Conservation (phyloP, 2,113 vertebrate genomes). For the Neopipo cinnamomea region DNA sequence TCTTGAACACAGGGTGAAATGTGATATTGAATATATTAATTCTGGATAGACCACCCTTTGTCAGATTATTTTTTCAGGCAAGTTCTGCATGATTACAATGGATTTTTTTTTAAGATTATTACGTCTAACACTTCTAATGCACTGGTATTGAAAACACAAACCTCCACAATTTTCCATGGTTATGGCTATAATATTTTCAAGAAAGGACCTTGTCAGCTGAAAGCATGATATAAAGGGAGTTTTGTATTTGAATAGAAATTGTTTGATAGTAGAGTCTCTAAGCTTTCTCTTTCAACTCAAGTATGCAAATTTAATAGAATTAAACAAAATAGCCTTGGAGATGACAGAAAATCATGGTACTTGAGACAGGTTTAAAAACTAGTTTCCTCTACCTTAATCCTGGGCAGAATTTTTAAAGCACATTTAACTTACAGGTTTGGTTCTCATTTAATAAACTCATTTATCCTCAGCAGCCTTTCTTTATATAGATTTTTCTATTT, state of each 20-base stretch:
- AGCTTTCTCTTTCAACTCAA: neutral
- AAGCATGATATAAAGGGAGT: neutral
- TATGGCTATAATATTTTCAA: neutral
- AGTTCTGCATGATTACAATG: neutral
- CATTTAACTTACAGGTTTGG: neutral
- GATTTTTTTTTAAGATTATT: neutral
- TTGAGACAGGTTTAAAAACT: neutral
- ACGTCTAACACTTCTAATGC: neutral
- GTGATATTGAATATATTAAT: neutral
- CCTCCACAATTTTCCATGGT: neutral
- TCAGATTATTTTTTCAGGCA: neutral
- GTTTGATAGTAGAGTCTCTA: neutral
- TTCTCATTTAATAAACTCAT: neutral
- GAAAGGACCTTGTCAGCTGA: neutral
- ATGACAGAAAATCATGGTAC: neutral
- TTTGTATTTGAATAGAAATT: neutral
- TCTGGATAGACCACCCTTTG: neutral
- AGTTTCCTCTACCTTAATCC: neutral
- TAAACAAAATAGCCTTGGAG: neutral
- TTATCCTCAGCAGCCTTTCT: neutral
- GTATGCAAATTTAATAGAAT: neutral
- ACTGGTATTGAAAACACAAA: neutral
- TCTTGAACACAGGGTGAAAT: neutral
- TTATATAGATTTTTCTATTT: slow-evolving; percentile 4
- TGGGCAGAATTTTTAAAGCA: neutral